A percentile compares a stretch with the other conserved stretches of the same genome.
Evolutionary conservation across 1,140 invertebrate genomes (phyloP).

Genomic region (Vanessa atalanta): DNA sequence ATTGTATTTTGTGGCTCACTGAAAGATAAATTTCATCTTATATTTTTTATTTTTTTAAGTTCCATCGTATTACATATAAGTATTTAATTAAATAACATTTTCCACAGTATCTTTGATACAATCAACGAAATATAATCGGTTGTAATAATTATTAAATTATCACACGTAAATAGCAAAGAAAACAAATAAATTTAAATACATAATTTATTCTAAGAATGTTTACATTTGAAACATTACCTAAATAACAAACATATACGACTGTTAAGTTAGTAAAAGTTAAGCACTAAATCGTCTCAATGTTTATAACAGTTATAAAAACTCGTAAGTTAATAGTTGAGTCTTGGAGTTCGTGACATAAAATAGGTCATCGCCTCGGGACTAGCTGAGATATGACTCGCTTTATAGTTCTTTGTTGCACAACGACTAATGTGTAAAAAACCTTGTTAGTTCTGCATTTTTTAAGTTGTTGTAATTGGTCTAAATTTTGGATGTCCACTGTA

Average conservation of each 20-base stretch:
- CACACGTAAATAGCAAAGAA: no score
- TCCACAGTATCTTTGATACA: neutral
- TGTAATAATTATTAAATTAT: no score
- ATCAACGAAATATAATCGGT: no score
- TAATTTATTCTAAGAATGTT: no score
- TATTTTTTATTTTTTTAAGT: no score
- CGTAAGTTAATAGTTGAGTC: slow-evolving; percentile 15
- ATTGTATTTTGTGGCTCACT: no score
- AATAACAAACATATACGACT: neutral
- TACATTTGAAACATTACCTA: neutral
- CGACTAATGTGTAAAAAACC: neutral
- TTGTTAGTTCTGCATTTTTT: no score
- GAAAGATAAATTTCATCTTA: no score
- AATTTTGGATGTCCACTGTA: no score
- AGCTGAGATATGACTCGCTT: slow-evolving; percentile 13
- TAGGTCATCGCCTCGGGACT: slow-evolving; percentile 15
- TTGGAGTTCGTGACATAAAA: slow-evolving; percentile 23
- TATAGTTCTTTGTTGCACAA: slow-evolving; percentile 21
- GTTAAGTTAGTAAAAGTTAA: neutral
- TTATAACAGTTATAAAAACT: slow-evolving; percentile 16
- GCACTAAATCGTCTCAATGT: slow-evolving; percentile 6
- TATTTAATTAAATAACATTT: neutral
- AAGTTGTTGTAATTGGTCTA: no score
- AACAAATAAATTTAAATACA: no score
- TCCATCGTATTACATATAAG: no score